Conservation (phyloP, 2,113 vertebrate genomes). For the Caranx ignobilis region DNA sequence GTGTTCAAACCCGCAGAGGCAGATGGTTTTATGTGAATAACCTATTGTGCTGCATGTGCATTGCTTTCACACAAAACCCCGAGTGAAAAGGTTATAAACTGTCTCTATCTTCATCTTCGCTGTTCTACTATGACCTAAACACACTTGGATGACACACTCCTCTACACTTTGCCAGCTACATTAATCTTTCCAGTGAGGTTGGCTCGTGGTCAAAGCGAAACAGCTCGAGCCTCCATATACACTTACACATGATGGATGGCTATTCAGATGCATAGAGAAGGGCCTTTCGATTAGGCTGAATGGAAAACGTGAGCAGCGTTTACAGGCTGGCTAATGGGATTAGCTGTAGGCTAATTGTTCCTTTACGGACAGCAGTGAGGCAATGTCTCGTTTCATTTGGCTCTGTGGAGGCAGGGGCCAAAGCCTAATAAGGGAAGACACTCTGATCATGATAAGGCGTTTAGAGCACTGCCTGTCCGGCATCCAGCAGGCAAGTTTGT, state of each 20-base stretch:
- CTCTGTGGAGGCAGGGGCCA: conserved; percentile 65
- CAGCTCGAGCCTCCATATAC: conserved; percentile 68
- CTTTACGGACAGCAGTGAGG: conserved; percentile 76
- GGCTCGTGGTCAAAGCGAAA: conserved; percentile 67
- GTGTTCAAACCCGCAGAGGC: conserved; percentile 5
- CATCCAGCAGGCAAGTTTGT: conserved; percentile 56
- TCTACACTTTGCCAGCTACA: conserved; percentile 67
- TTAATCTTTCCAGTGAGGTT: conserved; percentile 76
- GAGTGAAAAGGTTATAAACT: conserved; percentile 43
- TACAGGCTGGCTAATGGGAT: conserved; percentile 81
- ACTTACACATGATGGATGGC: conserved; percentile 78
- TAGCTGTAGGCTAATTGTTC: conserved; percentile 82
- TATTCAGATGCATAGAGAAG: conserved; percentile 70
- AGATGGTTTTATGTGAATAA: conserved; percentile 27
- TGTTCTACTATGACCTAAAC: conserved; percentile 70
- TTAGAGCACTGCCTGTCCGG: conserved; percentile 71
- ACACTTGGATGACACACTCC: conserved; percentile 69
- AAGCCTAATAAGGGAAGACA: conserved; percentile 85
- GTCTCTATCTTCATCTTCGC: conserved; percentile 61
- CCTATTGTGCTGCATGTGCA: background rate
- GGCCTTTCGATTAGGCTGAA: conserved; percentile 74
- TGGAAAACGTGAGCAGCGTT: conserved; percentile 80
- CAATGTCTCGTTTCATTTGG: conserved; percentile 81
- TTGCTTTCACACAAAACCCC: conserved; percentile 14
- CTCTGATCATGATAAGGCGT: conserved; percentile 80